Evolutionary conservation across 2,888 invertebrate genomes (phyloP), one percentile per base, ranked within the genome.

Genomic region (Synanthedon andrenaeformis): DNA sequence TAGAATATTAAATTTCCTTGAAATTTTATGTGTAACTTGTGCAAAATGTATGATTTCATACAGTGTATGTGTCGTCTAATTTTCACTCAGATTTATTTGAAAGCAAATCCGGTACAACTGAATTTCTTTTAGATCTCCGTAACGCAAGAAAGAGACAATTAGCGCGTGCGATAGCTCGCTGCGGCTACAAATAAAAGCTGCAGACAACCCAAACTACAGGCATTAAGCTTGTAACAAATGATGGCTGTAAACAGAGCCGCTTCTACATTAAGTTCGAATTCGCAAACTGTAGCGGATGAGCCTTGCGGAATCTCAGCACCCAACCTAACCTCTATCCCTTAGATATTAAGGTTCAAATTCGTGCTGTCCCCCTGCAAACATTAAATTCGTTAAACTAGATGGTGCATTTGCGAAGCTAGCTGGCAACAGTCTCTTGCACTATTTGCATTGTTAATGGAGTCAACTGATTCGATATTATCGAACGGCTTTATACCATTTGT

Each of bases 361-460:
- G n/a, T 13, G n/a, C 8, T 45, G 13, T 13, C 45, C 13, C 4
- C 3, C 8, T 45, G 45, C 14, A 13, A 45, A 45, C 6, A 8
- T 45, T 45, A 45, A 45, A 14, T 45, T 45, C 14, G 45, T 12
- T 45, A 13, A 13, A 13, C 35, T 14, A 45, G 67, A 69, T 66
- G 69, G 70, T 76, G 79, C 80, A 80, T 78, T 79, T 74, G 73
- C 76, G 72, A 67, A 72, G 75, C 73, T 73, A 67, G 76, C 74
- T 73, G 66, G 67, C 69, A 64, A 71, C 71, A 67, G 62, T 72
- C 69, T 72, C 67, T 70, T 70, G 69, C 72, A 73, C 65, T 77
- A 80, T 80, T 79, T 80, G 79, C 81, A 80, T 79, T 79, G 81
- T 79, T 82, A 82, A 82, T 82, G 78, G 69, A 79, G 72, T 76